Evolutionary conservation across 2,888 invertebrate species (phyloP).

Genomic region (Eueremaeus valkanovi): DNA sequence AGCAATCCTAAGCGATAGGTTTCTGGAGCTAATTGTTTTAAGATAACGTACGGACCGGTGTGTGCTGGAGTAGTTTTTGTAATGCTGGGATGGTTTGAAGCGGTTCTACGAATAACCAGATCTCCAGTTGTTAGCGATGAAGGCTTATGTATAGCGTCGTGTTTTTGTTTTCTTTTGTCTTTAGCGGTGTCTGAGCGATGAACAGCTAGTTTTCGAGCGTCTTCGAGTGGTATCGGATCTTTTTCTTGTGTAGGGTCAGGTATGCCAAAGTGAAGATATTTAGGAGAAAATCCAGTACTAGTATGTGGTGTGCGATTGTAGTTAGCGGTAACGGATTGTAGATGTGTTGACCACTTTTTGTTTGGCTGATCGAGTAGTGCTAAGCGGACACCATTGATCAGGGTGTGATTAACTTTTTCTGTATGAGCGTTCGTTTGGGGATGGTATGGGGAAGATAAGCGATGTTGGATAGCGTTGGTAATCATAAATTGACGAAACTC

Average conservation of each 20-base stretch:
- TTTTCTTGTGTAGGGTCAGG: neutral
- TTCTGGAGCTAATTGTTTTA: neutral
- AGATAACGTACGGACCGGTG: slow-evolving; percentile 29
- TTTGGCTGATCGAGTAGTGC: slow-evolving; percentile 20
- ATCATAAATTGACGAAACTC: neutral
- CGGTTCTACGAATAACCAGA: neutral
- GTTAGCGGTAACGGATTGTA: neutral
- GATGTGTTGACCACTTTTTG: neutral
- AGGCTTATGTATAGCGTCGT: neutral
- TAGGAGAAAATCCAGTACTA: slow-evolving; percentile 17
- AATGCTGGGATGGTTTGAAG: slow-evolving; percentile 7
- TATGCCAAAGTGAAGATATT: slow-evolving; percentile 3
- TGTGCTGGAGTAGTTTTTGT: neutral
- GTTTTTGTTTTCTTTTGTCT: neutral
- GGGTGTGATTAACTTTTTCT: neutral
- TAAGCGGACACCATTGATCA: neutral
- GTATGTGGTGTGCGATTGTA: slow-evolving; percentile 27
- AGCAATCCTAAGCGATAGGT: neutral
- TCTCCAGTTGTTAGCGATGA: neutral
- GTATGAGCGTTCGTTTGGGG: neutral
- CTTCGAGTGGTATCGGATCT: neutral
- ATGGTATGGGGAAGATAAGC: neutral
- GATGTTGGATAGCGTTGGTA: neutral
- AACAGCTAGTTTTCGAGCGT: neutral
- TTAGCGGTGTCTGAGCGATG: too few species aligned